These are phyloP conservation scores for Danio rerio DNA, from an alignment of 2,113 vertebrate genomes.

Conservation along the genomic window DNA sequence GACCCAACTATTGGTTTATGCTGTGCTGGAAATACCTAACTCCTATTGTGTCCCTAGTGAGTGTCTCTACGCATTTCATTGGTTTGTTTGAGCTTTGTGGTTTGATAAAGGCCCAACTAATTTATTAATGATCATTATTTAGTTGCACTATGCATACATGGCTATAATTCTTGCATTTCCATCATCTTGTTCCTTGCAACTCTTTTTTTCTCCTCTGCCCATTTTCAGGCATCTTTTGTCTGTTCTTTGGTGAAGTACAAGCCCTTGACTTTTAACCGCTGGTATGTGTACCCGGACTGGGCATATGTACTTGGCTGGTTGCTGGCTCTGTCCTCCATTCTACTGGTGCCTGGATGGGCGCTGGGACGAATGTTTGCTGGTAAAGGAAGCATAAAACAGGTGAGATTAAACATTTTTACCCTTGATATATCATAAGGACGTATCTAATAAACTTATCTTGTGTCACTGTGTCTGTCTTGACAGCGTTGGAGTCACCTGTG, in stretches of 20 bases:
- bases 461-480: slow-evolving; percentile 25
- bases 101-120: not conserved
- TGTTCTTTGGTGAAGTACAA: slow-evolving; percentile 70
- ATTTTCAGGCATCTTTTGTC: slow-evolving; percentile 65
- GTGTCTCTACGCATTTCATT: slow-evolving; percentile 50
- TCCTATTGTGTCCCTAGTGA: slow-evolving; percentile 71
- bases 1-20: slow-evolving; percentile 29
- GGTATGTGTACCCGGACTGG: too few species aligned
- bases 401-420: not conserved
- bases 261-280: not conserved
- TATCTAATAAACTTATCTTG: too few species aligned
- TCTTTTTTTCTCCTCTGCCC: not conserved
- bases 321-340: too few species aligned
- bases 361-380: not conserved
- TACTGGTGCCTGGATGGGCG: slow-evolving; percentile 2
- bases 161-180: not conserved
- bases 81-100: not conserved
- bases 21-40: too few species aligned
- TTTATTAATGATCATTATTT: not conserved
- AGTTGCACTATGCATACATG: not conserved
- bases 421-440: not conserved
- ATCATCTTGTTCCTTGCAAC: not conserved
- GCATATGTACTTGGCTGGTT: too few species aligned
- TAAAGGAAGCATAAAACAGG: slow-evolving; percentile 42
- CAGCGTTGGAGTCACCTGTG: slow-evolving; percentile 63